Conservation (phyloP, 2,888 invertebrate species). For the Crocallis elinguaria region DNA sequence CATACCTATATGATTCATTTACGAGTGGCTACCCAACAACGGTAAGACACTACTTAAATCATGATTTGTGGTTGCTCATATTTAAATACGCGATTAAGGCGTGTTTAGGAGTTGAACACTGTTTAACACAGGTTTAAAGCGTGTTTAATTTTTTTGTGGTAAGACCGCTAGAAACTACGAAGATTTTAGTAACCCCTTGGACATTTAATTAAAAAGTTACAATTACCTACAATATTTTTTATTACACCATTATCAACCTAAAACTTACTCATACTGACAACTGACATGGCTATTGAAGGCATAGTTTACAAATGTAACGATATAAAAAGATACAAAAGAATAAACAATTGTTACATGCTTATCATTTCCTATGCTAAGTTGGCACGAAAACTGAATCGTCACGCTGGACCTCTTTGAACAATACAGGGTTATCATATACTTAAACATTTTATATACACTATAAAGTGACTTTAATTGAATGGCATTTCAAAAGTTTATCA, state of each 20-base stretch:
- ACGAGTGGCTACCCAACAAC: no score
- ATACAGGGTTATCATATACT: slow-evolving; percentile 16
- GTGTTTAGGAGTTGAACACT: no score
- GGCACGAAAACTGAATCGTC: slow-evolving; percentile 1
- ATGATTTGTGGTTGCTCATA: no score
- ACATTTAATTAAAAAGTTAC: no score
- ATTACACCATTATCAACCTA: slow-evolving; percentile 1
- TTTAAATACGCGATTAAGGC: no score
- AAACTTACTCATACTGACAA: not conserved
- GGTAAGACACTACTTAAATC: no score
- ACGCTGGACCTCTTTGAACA: not conserved
- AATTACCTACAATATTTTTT: not conserved
- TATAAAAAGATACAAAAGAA: slow-evolving; percentile 5
- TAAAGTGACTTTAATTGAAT: slow-evolving; percentile 14
- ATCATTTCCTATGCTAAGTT: slow-evolving; percentile 10
- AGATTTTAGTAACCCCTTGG: no score
- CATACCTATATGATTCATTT: no score
- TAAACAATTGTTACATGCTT: not conserved
- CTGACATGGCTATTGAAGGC: slow-evolving; percentile 4
- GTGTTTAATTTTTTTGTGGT: no score
- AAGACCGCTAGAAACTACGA: no score
- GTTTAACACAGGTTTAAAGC: no score
- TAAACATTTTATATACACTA: slow-evolving; percentile 1
- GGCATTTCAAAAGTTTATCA: slow-evolving; percentile 12
- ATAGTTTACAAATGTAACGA: no score